phyloP scores from a whole-genome alignment of 2,113 vertebrate genomes.

The Leptosomus discolor region DNA sequence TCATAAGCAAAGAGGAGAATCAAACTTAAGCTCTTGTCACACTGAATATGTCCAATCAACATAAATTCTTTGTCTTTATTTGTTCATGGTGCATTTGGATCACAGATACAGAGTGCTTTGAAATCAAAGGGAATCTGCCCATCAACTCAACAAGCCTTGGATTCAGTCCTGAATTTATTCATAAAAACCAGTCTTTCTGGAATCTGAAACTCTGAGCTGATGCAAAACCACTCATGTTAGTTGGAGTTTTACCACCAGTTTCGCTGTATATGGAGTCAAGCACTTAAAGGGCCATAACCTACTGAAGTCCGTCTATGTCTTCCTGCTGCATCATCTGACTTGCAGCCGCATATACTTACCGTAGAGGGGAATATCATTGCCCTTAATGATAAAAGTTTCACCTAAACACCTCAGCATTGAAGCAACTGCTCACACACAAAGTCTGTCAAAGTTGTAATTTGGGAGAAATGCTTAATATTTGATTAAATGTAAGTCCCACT shows the following conservation, averaged over 20 bases:
- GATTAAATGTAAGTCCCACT: neutral
- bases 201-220: neutral
- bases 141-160: neutral
- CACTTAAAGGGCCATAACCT: neutral
- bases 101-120: neutral
- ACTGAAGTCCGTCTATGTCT: neutral
- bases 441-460: neutral
- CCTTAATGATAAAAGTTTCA: neutral
- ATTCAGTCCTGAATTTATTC: neutral
- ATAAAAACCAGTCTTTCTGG: neutral
- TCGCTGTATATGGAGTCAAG: neutral
- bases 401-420: neutral
- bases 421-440: neutral
- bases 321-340: neutral
- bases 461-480: neutral
- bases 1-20: constrained; percentile 31
- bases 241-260: neutral
- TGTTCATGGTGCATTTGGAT: neutral
- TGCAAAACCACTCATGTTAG: neutral
- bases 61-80: constrained; percentile 47
- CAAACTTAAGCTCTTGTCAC: constrained; percentile 42
- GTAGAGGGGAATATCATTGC: neutral
- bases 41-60: constrained; percentile 37
- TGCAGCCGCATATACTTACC: neutral
- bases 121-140: constrained; percentile 13